Percentiles rank a stretch among this genome's conserved stretches.
These are phyloP conservation scores for Phenganax marumi DNA, from an alignment of 92 coral and sea anemone genomes.

Conservation along the genomic window DNA sequence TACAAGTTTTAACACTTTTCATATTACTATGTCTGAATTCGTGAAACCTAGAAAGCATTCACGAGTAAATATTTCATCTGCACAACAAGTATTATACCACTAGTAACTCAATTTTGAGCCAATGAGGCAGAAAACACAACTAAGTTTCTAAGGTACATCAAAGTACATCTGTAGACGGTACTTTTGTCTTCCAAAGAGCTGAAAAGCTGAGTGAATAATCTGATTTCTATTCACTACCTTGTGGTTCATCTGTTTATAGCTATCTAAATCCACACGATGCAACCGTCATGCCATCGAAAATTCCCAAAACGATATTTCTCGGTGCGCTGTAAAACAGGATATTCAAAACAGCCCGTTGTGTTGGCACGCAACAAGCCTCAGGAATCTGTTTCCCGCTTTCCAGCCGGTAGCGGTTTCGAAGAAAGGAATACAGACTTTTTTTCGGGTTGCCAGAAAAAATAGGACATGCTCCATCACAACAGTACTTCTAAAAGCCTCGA, in stretches of 20 bases:
- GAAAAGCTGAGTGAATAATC: not conserved
- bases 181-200: not conserved
- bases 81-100: too few relatives aligned
- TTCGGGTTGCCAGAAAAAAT: constrained; percentile 81
- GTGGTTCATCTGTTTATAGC: not conserved
- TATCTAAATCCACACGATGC: constrained; percentile 92
- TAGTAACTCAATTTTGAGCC: too few relatives aligned
- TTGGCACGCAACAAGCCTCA: constrained; percentile 95
- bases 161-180: not conserved
- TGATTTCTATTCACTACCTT: not conserved
- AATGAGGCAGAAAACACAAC: not conserved
- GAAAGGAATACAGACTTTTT: constrained; percentile 79
- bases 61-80: too few relatives aligned
- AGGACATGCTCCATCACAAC: constrained; percentile 87
- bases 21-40: too few relatives aligned
- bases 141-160: not conserved
- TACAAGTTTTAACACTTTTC: too few relatives aligned
- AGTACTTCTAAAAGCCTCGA: constrained; percentile 77
- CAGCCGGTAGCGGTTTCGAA: constrained; percentile 65
- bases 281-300: constrained; percentile 85
- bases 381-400: constrained; percentile 61
- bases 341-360: constrained; percentile 75
- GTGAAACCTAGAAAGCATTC: too few relatives aligned
- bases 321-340: constrained; percentile 77
- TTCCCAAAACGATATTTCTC: constrained; percentile 74